Evolutionary conservation across 2,113 vertebrate genomes (phyloP), one percentile per base, ranked within the genome.

Genomic region (Rhinopomastus cyanomelas): DNA sequence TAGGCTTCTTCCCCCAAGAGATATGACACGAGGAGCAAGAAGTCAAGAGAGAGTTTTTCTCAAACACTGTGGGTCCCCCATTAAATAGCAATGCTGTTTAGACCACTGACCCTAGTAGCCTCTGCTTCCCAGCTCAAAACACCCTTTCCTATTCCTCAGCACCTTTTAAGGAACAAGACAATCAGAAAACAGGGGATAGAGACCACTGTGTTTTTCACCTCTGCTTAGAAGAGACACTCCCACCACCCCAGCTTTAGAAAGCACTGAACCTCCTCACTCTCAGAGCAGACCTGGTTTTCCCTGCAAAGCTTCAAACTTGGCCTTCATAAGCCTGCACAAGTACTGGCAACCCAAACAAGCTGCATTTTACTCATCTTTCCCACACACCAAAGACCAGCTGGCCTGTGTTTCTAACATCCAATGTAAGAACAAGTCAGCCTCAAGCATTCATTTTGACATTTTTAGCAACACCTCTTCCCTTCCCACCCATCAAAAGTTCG

Each of bases 381-480:
- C 73, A 91, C 65, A 85, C 36, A 16, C 27, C 22, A 64, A 83
- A 39, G 44, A 87, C 60, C 67, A 91, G 73, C 72, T 88, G 64
- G 30, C 23, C 68, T 67, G 32, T 67, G 32, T 36, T 89, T 81
- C 72, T 64, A 49, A 11, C 51, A 57, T 80, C 48, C 73, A 81
- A 25, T 12, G 23, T 22, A 82, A 69, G n/a, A 52, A 49, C 6
- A 6, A 46, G 3, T 26, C 36, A 71, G 48, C 12, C 48, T 84
- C 16, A 65, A 79, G 65, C 16, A 8, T 36, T 85, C 49, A 81
- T 92, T 89, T 39, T 11, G 3, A 4, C 85, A 57, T 81, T 86
- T 94, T 81, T 87, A 95, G 77, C 61, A 91, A 88, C 34, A 90
- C 34, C 57, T 80, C 65, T 91, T 90, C 30, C 61, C n/a, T 88